These are phyloP conservation scores for Antedon mediterranea DNA, from an alignment of 53 echinoderm and acorn worm genomes.

Conservation along the genomic window DNA sequence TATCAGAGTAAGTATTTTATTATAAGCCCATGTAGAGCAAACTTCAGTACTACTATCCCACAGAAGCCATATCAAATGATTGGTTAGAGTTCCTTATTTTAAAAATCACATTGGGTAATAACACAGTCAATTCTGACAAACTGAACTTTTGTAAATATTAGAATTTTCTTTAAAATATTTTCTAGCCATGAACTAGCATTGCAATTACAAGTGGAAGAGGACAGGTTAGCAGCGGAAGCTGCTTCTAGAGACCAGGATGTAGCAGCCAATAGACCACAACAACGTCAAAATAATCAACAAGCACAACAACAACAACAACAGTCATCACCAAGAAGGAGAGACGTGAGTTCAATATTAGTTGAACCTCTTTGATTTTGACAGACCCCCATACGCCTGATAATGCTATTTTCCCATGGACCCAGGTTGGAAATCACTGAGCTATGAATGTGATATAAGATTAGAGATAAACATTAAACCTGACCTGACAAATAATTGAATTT, in stretches of 20 bases:
- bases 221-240: conserved; percentile 24
- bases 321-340: not conserved
- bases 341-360: not conserved
- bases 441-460: too few relatives aligned
- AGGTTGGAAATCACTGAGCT: too few relatives aligned
- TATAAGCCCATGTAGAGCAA: conserved; percentile 8
- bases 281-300: conserved; percentile 16
- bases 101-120: too few relatives aligned
- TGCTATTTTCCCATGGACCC: too few relatives aligned
- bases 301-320: conserved; percentile 23
- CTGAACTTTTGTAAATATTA: too few relatives aligned
- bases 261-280: conserved; percentile 18
- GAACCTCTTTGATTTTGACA: too few relatives aligned
- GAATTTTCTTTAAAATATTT: too few relatives aligned
- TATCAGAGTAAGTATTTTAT: conserved; percentile 37
- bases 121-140: too few relatives aligned
- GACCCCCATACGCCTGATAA: too few relatives aligned
- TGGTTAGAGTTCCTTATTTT: too few relatives aligned
- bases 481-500: too few relatives aligned
- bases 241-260: conserved; percentile 32
- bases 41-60: conserved; percentile 15
- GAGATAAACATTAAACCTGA: too few relatives aligned
- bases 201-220: conserved; percentile 85
- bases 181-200: conserved; percentile 88
- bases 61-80: not conserved